Base-by-base conservation (phyloP, 2,888 invertebrate genomes). In the Parasteatoda lunata region DNA sequence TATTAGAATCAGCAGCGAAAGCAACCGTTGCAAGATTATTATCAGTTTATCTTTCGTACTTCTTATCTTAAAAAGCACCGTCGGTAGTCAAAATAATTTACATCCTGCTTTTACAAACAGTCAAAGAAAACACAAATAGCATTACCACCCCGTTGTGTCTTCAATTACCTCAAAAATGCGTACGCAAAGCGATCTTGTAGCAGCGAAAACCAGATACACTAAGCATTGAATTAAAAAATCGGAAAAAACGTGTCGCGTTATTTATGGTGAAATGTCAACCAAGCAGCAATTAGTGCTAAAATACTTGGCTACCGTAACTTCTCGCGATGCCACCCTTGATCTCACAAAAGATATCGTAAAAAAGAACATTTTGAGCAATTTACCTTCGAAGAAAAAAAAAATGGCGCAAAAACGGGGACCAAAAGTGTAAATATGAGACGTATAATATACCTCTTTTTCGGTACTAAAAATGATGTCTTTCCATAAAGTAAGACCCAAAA, bases 301-400 rank as follows among this genome's bases (percentile, higher is more conserved):
- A 81, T 81, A 73, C 73, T 68, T 30, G 59, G 80, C 80, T 81
- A 81, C 80, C n/a, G 80, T 73, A 81, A 81, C 73, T 65, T 48
- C 54, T 66, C 64, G 51, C 72, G 79, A 79, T 30, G 71, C 13
- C 54, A 65, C 66, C 45, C 66, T 8, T 68, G 80, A 81, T 81
- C 80, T 52, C 66, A 30, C 47, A 54, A 80, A 68, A 81, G 73
- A 81, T 73, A 73, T 45, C 65, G 66, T 48, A 81, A 73, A n/a
- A 13, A 9, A 72, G 52, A 65, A 80, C 66, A 72, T 73, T 72
- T 65, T 49, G 48, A n/a, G n/a, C 3, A 4, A 9, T 30, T 8
- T 59, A 13, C n/a, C n/a, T 59, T 59, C 0, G 54, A 13, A 54
- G n/a, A 4, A 4, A 59, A 59, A 66, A 83, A 77, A 83, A 83